phyloP scores from a whole-genome alignment of 2,113 vertebrate genomes.

The Falcunculus frontatus region DNA sequence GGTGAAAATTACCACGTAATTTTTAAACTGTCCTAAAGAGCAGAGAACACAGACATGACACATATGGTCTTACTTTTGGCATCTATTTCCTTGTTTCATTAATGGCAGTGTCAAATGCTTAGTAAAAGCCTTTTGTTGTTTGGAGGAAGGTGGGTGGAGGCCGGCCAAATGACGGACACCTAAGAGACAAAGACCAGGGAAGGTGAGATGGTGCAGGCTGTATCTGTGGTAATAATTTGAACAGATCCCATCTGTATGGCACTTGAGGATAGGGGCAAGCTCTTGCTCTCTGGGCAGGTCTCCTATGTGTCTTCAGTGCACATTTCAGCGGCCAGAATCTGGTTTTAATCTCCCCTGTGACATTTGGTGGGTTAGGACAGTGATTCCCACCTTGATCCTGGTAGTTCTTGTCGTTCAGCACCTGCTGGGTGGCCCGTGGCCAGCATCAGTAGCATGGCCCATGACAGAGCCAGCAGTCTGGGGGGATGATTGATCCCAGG shows the following conservation, averaged over 20 bases:
- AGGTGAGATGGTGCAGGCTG: neutral
- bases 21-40: neutral
- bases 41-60: neutral
- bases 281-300: neutral
- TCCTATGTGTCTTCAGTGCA: fast-evolving
- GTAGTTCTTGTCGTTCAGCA: neutral
- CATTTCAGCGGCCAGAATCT: neutral
- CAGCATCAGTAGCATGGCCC: neutral
- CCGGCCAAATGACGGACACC: neutral
- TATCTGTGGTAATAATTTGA: neutral
- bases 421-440: neutral
- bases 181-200: neutral
- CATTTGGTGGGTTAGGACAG: neutral
- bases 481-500: neutral
- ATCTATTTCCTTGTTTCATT: neutral
- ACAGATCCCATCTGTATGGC: neutral
- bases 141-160: neutral
- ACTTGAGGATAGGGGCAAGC: neutral
- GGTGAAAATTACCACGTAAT: neutral
- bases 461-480: neutral
- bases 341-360: neutral
- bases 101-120: neutral
- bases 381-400: neutral
- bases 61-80: neutral
- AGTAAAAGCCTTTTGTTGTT: neutral